phyloP scores from a whole-genome alignment of 2,797 vertebrate genomes.

The Tarsius wallacei region DNA sequence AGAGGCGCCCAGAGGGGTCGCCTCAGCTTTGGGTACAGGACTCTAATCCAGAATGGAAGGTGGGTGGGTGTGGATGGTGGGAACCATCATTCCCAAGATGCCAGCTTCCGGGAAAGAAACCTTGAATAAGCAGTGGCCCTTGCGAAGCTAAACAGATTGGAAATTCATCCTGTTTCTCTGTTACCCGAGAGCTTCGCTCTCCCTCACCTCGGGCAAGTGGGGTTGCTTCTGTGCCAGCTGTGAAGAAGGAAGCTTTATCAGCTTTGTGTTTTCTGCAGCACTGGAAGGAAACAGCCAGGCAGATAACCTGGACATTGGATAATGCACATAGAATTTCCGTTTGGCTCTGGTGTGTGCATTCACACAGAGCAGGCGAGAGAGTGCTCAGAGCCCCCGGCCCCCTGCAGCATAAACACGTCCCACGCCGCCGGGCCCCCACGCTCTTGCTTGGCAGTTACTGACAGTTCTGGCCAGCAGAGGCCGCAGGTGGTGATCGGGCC shows the following conservation, averaged over 20 bases:
- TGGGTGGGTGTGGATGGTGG: too few species aligned
- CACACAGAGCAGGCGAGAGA: not conserved
- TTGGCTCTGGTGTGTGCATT: not conserved
- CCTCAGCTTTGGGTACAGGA: not conserved
- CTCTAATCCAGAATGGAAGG: not conserved
- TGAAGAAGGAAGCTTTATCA: not conserved
- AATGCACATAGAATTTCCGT: not conserved
- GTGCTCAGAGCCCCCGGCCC: not conserved
- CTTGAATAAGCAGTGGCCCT: not conserved
- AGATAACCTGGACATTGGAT: conserved; percentile 1
- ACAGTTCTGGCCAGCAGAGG: not conserved
- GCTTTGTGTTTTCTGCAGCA: not conserved
- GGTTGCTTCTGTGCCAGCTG: not conserved
- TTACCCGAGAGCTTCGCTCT: not conserved
- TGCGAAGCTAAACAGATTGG: not conserved
- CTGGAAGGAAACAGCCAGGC: not conserved
- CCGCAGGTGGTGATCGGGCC: not conserved
- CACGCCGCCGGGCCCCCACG: not conserved
- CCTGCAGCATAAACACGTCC: not conserved
- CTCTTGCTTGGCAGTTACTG: not conserved
- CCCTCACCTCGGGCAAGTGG: not conserved
- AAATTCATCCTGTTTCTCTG: not conserved
- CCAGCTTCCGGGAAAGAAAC: not conserved
- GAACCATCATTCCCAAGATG: not conserved
- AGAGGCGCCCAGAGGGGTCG: not conserved